A percentile compares a stretch with the other conserved stretches of the same genome.
These are phyloP conservation scores for Limnothrissa miodon DNA, from an alignment of 2,113 vertebrate species.

Conservation along the genomic window DNA sequence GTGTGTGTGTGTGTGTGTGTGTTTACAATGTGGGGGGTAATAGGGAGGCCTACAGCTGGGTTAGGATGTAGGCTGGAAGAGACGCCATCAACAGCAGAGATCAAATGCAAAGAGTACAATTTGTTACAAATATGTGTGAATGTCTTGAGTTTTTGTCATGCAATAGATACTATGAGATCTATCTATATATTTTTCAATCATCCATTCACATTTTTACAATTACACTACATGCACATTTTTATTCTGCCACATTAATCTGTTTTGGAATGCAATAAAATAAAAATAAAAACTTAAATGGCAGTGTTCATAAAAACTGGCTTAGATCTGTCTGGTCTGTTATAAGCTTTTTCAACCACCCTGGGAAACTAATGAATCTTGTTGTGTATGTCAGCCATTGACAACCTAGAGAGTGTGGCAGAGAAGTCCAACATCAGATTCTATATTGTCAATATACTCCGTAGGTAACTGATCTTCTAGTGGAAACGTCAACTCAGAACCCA, in stretches of 20 bases:
- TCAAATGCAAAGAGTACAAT: not conserved
- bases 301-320: no score
- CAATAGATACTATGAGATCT: no score
- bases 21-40: not conserved
- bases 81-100: not conserved
- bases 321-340: not conserved
- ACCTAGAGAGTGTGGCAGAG: not conserved
- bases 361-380: not conserved
- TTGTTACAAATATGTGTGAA: no score
- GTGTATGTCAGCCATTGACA: no score
- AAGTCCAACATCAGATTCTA: not conserved
- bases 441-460: not conserved
- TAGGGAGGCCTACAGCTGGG: constrained; percentile 3
- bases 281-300: no score
- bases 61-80: not conserved
- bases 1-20: not conserved
- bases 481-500: constrained; percentile 57
- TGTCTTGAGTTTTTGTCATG: no score
- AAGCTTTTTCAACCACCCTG: not conserved
- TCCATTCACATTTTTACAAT: no score
- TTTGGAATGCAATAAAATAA: no score
- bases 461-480: constrained; percentile 41
- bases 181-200: no score
- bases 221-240: no score
- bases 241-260: no score